Conservation (phyloP, 2,113 vertebrate species). For the Fregetta grallaria region DNA sequence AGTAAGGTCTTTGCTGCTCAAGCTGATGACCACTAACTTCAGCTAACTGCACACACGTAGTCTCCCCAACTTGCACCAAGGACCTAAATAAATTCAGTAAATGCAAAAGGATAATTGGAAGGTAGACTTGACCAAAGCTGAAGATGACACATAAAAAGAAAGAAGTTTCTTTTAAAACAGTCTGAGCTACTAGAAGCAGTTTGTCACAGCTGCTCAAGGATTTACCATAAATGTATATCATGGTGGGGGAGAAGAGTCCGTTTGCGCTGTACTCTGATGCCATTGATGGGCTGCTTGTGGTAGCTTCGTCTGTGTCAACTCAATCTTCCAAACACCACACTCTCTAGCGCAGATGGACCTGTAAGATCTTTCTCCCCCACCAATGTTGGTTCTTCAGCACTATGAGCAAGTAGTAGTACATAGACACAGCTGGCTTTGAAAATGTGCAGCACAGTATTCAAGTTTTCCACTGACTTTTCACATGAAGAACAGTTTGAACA, state of each 20-base stretch:
- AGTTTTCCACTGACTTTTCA: neutral
- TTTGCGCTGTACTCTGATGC: neutral
- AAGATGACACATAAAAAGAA: neutral
- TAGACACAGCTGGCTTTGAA: neutral
- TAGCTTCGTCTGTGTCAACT: neutral
- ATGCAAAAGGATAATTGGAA: neutral
- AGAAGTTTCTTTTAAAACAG: neutral
- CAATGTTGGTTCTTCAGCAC: neutral
- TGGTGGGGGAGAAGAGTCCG: neutral
- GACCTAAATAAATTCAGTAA: neutral
- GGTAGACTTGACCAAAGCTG: neutral
- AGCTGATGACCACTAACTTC: neutral
- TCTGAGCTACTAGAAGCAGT: neutral
- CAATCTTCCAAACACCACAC: neutral
- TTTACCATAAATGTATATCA: neutral
- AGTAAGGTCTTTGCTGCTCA: neutral
- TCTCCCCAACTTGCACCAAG: neutral
- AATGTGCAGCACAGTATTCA: neutral
- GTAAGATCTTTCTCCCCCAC: neutral
- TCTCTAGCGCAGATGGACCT: neutral
- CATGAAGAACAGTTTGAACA: neutral
- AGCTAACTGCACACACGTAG: neutral
- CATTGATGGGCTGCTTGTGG: neutral
- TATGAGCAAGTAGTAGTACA: neutral
- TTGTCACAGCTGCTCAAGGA: neutral